Percentiles rank a stretch among this genome's conserved stretches.
phyloP scores from a whole-genome alignment of 2,797 vertebrate species.

The Scolopax rusticola region DNA sequence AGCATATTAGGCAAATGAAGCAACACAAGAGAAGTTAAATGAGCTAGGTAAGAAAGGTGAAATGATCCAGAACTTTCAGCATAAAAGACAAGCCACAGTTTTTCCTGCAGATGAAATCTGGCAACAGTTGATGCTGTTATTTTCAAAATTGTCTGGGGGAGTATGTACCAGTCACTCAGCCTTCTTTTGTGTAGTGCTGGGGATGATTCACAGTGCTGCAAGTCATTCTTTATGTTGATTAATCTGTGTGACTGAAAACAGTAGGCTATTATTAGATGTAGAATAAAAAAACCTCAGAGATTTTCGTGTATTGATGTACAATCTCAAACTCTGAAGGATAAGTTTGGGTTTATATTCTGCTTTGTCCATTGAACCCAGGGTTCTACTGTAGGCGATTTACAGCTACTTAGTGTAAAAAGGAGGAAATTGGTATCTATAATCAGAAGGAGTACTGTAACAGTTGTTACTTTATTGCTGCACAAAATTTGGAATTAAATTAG shows the following conservation, averaged over 20 bases:
- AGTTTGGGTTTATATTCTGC: neutral
- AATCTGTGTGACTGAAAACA: conserved; percentile 64
- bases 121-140: conserved; percentile 62
- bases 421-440: neutral
- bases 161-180: conserved; percentile 58
- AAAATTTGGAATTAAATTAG: neutral
- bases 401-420: neutral
- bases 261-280: conserved; percentile 39
- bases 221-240: conserved; percentile 61
- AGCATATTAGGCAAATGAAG: neutral
- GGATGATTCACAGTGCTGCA: conserved; percentile 65
- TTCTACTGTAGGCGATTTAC: neutral
- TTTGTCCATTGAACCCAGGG: neutral
- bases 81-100: neutral
- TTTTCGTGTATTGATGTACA: neutral
- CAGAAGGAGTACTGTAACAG: neutral
- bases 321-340: neutral
- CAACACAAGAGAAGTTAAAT: neutral
- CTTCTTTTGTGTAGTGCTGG: conserved; percentile 60
- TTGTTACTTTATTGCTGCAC: neutral
- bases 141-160: conserved; percentile 66
- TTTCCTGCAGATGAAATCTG: conserved; percentile 37
- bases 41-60: neutral
- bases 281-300: neutral
- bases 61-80: neutral